Conservation (phyloP, 2,888 invertebrate species). For the Drosophila kuntzei region DNA sequence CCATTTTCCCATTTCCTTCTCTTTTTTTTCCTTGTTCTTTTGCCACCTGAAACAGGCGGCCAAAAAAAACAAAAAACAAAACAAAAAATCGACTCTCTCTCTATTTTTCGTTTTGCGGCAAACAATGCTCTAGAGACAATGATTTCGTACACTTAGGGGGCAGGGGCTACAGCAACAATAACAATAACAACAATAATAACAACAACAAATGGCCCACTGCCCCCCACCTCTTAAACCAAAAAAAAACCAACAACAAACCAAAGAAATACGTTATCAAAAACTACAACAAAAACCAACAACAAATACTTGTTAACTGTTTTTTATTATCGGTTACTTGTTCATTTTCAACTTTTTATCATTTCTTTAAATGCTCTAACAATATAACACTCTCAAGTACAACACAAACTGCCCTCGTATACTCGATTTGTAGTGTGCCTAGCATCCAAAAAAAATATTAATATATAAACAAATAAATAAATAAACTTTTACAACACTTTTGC, state of each 20-base stretch:
- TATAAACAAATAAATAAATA: not conserved
- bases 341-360: conserved; percentile 18
- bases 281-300: conserved; percentile 18
- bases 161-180: conserved; percentile 24
- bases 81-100: conserved; percentile 36
- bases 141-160: conserved; percentile 71
- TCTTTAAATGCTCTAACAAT: conserved; percentile 17
- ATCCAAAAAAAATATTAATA: conserved; percentile 5
- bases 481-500: conserved; percentile 39
- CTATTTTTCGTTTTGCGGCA: conserved; percentile 62
- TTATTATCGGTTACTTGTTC: conserved; percentile 12
- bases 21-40: conserved; percentile 11
- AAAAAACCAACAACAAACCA: conserved; percentile 32
- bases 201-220: conserved; percentile 21
- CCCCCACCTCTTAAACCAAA: conserved; percentile 14
- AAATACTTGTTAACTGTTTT: conserved; percentile 31
- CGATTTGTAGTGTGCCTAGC: conserved; percentile 22
- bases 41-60: conserved; percentile 30
- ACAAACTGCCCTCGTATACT: conserved; percentile 26
- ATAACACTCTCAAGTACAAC: conserved; percentile 11
- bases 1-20: conserved; percentile 2
- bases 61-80: conserved; percentile 9
- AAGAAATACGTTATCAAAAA: conserved; percentile 52
- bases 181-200: conserved; percentile 23
- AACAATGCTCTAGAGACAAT: conserved; percentile 81